Conservation (phyloP, 2,113 vertebrate genomes). For the Lota lota region DNA sequence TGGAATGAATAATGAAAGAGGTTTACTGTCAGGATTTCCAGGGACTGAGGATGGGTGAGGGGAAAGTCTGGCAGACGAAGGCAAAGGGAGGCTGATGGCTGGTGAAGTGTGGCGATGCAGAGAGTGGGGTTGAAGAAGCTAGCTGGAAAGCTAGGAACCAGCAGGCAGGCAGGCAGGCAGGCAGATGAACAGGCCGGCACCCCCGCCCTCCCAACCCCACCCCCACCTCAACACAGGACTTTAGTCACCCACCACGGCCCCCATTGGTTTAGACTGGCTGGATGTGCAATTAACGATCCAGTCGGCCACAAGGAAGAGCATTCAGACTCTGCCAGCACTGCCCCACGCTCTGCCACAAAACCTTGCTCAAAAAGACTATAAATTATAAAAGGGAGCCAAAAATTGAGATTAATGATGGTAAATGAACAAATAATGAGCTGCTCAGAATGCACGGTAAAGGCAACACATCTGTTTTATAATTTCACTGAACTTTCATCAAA, state of each 20-base stretch:
- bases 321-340: conserved; percentile 66
- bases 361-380: conserved; percentile 51
- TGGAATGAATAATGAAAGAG: no score
- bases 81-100: no score
- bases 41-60: no score
- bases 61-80: no score
- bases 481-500: conserved; percentile 69
- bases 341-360: conserved; percentile 45
- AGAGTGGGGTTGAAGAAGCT: no score
- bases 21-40: no score
- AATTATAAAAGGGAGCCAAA: conserved; percentile 29
- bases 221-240: conserved; percentile 40
- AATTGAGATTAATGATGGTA: conserved; percentile 43
- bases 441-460: conserved; percentile 63
- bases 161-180: no score
- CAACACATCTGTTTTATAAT: conserved; percentile 76
- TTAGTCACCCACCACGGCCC: conserved; percentile 47
- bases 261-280: conserved; percentile 70
- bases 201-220: neutral
- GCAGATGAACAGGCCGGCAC: conserved; percentile 62
- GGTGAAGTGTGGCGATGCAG: no score
- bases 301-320: conserved; percentile 64
- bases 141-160: no score
- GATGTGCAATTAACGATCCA: conserved; percentile 51
- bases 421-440: conserved; percentile 61